Evolutionary conservation across 2,888 invertebrate genomes (phyloP).

Genomic region (Eilema griseolum): DNA sequence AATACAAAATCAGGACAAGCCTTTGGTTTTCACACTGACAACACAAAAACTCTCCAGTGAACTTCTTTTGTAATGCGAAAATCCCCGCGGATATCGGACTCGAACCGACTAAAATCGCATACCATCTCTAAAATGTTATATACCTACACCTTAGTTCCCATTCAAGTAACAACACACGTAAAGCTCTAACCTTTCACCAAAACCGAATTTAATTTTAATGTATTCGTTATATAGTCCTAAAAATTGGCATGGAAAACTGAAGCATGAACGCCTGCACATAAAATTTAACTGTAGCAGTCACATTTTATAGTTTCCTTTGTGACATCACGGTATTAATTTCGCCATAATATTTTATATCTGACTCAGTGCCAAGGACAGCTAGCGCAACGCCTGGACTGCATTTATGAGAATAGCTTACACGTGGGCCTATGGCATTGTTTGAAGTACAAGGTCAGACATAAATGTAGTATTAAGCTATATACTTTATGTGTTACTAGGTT

Average conservation of each 20-base stretch:
- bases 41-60: too few species aligned
- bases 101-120: too few species aligned
- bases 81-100: too few species aligned
- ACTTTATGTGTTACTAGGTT: too few species aligned
- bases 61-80: too few species aligned
- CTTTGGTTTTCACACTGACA: too few species aligned
- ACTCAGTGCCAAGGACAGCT: constrained; percentile 25
- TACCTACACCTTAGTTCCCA: background rate
- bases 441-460: background rate
- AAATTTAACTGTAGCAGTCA: constrained; percentile 30
- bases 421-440: constrained; percentile 2
- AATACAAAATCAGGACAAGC: too few species aligned
- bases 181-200: background rate
- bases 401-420: constrained; percentile 7
- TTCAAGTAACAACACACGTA: background rate
- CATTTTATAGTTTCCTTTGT: constrained; percentile 67
- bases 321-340: constrained; percentile 61
- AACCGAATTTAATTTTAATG: background rate
- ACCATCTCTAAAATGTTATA: too few species aligned
- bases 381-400: background rate
- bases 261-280: constrained; percentile 31
- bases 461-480: background rate
- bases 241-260: constrained; percentile 32
- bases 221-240: constrained; percentile 6
- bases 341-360: constrained; percentile 44